phyloP scores from a whole-genome alignment of 2,888 invertebrate genomes.

The Zaprionus lineosus region DNA sequence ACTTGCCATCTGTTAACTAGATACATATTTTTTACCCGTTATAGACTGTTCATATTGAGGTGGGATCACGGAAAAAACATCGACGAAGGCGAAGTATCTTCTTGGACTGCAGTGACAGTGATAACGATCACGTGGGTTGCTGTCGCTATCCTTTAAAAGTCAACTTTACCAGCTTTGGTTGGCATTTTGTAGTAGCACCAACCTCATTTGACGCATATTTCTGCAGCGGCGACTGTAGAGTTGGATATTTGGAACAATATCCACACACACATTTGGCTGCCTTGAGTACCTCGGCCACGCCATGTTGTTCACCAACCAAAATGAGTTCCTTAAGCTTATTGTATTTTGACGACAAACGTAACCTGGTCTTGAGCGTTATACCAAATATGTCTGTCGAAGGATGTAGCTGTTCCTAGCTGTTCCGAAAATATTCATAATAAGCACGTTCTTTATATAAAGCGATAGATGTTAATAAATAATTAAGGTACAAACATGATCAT shows the following conservation, averaged over 20 bases:
- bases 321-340: conserved; percentile 95
- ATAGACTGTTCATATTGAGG: conserved; percentile 82
- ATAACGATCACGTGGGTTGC: conserved; percentile 91
- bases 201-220: conserved; percentile 97
- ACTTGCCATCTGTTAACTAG: background rate
- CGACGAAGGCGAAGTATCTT: conserved; percentile 90
- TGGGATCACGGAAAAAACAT: conserved; percentile 80
- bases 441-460: conserved; percentile 16
- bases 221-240: conserved; percentile 97
- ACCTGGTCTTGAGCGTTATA: conserved; percentile 93
- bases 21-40: conserved; percentile 8
- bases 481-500: background rate
- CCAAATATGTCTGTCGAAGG: conserved; percentile 97
- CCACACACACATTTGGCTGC: conserved; percentile 94
- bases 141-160: conserved; percentile 97
- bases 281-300: conserved; percentile 91
- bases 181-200: conserved; percentile 99
- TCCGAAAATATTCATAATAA: conserved; percentile 7
- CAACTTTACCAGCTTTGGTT: conserved; percentile 93
- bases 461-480: conserved; percentile 32
- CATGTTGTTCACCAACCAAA: conserved; percentile 96
- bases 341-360: conserved; percentile 94
- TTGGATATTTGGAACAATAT: conserved; percentile 92
- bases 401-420: conserved; percentile 93
- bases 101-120: conserved; percentile 90